A percentile compares a stretch with the other conserved stretches of the same genome.
phyloP scores from a whole-genome alignment of 2,113 vertebrate species.

The Sakesphorus luctuosus region DNA sequence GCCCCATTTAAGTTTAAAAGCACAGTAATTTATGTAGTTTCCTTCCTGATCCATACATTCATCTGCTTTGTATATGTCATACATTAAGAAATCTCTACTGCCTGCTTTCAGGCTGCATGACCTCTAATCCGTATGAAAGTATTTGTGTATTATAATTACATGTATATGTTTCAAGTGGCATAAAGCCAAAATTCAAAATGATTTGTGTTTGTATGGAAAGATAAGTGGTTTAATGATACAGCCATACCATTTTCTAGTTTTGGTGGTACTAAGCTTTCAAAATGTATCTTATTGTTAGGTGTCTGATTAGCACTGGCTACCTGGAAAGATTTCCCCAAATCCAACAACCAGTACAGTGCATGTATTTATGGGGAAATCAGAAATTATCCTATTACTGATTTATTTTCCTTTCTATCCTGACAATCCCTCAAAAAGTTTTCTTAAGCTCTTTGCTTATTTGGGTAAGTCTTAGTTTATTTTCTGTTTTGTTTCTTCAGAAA shows the following conservation, averaged over 20 bases:
- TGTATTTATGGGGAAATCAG: not conserved
- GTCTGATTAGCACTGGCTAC: not conserved
- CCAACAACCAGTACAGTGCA: not conserved
- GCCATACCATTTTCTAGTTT: not conserved
- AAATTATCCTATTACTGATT: not conserved
- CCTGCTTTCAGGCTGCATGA: not conserved
- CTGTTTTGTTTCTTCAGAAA: not conserved
- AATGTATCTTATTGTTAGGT: not conserved
- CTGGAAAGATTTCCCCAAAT: not conserved
- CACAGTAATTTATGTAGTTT: not conserved
- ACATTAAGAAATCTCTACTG: not conserved
- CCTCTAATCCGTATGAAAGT: not conserved
- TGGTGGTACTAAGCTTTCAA: not conserved
- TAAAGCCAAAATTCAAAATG: not conserved
- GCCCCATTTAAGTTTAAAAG: not conserved
- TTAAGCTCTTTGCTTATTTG: constrained; percentile 50
- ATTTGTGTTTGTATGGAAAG: not conserved
- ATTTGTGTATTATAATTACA: not conserved
- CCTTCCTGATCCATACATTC: not conserved
- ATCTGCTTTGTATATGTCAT: not conserved
- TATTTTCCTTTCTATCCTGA: not conserved
- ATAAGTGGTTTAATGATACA: not conserved
- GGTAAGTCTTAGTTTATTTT: constrained; percentile 56
- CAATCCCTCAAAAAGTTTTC: constrained; percentile 37
- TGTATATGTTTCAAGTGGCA: not conserved